Evolutionary conservation across 1,140 invertebrate genomes (phyloP).

Genomic region (Polypedilum vanderplanki): DNA sequence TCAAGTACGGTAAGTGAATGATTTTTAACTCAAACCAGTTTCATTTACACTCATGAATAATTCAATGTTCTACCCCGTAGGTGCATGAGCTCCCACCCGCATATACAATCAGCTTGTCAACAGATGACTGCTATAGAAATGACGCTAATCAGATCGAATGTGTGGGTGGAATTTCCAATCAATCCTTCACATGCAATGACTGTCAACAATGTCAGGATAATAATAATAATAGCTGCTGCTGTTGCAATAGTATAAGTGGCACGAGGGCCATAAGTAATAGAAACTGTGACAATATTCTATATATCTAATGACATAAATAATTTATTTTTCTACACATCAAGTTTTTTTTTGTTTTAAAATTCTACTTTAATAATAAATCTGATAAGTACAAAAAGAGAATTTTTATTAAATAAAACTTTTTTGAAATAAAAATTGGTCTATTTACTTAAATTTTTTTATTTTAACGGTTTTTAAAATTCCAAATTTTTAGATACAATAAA

Average conservation of each 20-base stretch:
- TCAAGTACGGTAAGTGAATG: not conserved
- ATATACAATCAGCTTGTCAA: conserved; percentile 18
- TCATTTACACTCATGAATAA: not conserved
- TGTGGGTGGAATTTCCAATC: conserved; percentile 1
- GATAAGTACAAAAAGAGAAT: too few species aligned
- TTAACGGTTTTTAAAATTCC: too few species aligned
- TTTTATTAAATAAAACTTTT: too few species aligned
- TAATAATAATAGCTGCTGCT: too few species aligned
- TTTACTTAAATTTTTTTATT: too few species aligned
- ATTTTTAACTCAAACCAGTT: not conserved
- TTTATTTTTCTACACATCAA: too few species aligned
- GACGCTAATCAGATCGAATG: not conserved
- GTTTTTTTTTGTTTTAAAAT: too few species aligned
- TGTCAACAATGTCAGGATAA: not conserved
- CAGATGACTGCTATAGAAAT: not conserved
- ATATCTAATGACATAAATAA: not conserved
- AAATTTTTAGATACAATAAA: too few species aligned
- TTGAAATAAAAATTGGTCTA: too few species aligned
- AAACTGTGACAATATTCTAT: not conserved
- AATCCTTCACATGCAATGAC: conserved; percentile 4
- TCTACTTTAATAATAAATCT: too few species aligned
- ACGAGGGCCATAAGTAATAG: not conserved
- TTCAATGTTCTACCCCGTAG: not conserved
- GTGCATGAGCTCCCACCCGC: conserved; percentile 12
- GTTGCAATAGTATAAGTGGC: not conserved